Base-by-base conservation (phyloP, 2,113 vertebrate species). In the Octodon degus region DNA sequence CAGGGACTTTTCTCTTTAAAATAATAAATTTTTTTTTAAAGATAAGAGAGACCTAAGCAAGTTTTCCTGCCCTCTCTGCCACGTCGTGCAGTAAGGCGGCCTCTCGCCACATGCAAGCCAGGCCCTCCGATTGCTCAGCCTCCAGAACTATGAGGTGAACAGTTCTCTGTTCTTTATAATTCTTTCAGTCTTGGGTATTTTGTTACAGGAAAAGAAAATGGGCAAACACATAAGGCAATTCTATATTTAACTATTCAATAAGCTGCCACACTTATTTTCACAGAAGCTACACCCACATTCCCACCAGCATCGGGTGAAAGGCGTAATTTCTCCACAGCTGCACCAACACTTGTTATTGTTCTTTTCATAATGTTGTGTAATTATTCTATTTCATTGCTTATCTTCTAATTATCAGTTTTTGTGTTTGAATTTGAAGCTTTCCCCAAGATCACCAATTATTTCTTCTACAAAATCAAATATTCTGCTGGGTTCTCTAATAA, bases 371-470 rank as follows among this genome's bases (percentile, higher is more conserved):
- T 50, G 58, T 63, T 96, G 62, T 85, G 94, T 70, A 65, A 65
- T 53, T 84, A n/a, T 77, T 81, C 58, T 86, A n/a, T 68, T 53
- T 70, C 53, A 30, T 89, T 62, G 32, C 68, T 70, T 37, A 58
- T 63, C 62, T 63, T 58, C 67, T 90, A 68, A 53, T 68, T 77
- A 63, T 40, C 58, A 86, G 68, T 8, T 87, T 96, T 93, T 87
- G n/a, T 40, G 13, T 90, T 47, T 79, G n/a, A 93, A 22, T 83
- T 88, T 55, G 53, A 86, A 87, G 37, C n/a, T 83, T n/a, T 88
- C 50, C 88, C 70, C 63, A 87, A 60, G 0, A 37, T 58, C 76
- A 82, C 27, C 79, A 32, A 40, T n/a, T 87, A 34, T 65, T 93
- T 93, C 76, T 82, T 83, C 40, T 68, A 7, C 30, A 40, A 43